Evolutionary conservation across 2,113 vertebrate species (phyloP), one percentile per base, ranked within the genome.

Genomic region (Centropus unirufus): DNA sequence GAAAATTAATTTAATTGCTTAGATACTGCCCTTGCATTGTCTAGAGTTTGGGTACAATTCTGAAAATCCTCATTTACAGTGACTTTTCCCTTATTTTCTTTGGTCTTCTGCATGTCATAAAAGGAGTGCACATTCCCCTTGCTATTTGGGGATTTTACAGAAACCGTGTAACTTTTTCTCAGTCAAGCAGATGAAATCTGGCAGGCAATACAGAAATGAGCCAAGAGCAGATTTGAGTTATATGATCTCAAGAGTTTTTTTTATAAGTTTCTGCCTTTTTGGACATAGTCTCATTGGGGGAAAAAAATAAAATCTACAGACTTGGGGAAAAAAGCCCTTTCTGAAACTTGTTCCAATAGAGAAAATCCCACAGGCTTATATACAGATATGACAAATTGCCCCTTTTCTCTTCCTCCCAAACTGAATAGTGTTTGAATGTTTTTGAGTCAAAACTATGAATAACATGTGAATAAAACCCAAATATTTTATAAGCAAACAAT

Each of bases 1-100:
- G 87, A 90, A 96, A 96, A 94, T 94, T 63, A 90, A 96, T 95
- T 92, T 92, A 21, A 39, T 89, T 80, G 44, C 76, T 83, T 77
- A 54, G 44, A 39, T 42, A 51, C 19, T 59, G 24, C 80, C 58
- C 62, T 92, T 79, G 21, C 8, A 4, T 75, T 64, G 34, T 55
- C 39, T 86, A 64, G 47, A 91, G 16, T 81, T 82, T 69, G 82
- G 23, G 12, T 73, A 80, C 15, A 83, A 40, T 69, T 90, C 59
- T 88, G 51, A 79, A 85, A 92, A 66, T 29, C 8, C 51, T 82
- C n/a, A 76, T 80, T 87, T 92, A 23, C 4, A 29, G 32, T 51
- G 44, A 4, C 5, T 26, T 66, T 84, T 5, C 0, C 13, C 5
- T 51, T 47, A 22, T 67, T 89, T 85, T n/a, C 77, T 72, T 84